Evolutionary conservation across 2,797 vertebrate species (phyloP).

Genomic region (Arnoldichthys spilopterus): DNA sequence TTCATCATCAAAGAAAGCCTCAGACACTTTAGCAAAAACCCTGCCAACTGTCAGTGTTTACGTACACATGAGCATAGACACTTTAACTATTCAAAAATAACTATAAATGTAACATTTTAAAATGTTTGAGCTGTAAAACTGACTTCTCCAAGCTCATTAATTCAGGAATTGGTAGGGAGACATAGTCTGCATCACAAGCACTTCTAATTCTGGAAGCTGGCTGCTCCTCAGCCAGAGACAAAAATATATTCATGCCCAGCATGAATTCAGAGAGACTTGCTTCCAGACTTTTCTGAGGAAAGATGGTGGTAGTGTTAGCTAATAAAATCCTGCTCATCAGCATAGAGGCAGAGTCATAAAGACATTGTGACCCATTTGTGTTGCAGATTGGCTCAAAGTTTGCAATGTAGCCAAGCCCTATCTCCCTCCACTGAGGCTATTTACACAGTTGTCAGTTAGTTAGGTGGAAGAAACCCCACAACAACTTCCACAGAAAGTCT

Average conservation of each 20-base stretch:
- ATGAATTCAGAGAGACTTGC: neutral
- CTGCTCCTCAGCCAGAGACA: constrained; percentile 5
- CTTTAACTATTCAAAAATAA: neutral
- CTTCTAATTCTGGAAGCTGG: constrained; percentile 11
- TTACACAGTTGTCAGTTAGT: neutral
- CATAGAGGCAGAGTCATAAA: constrained; percentile 62
- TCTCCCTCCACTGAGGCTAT: neutral
- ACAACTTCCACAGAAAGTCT: constrained; percentile 57
- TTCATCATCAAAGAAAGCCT: constrained; percentile 18
- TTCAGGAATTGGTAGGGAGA: neutral
- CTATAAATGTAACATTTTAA: constrained; percentile 2
- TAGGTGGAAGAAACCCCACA: constrained; percentile 13
- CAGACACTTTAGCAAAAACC: neutral
- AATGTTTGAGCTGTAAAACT: neutral
- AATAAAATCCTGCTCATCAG: constrained; percentile 50
- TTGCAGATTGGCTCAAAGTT: constrained; percentile 38
- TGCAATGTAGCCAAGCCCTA: constrained; percentile 25
- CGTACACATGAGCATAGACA: neutral
- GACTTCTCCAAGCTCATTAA: neutral
- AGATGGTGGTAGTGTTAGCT: constrained; percentile 9
- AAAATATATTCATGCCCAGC: constrained; percentile 20
- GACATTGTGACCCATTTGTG: constrained; percentile 58
- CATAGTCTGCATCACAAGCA: constrained; percentile 5
- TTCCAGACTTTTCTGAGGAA: constrained; percentile 36
- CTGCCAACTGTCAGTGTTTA: constrained; percentile 9